Base-by-base conservation (phyloP, 2,888 invertebrate genomes). In the Sicus ferrugineus region DNA sequence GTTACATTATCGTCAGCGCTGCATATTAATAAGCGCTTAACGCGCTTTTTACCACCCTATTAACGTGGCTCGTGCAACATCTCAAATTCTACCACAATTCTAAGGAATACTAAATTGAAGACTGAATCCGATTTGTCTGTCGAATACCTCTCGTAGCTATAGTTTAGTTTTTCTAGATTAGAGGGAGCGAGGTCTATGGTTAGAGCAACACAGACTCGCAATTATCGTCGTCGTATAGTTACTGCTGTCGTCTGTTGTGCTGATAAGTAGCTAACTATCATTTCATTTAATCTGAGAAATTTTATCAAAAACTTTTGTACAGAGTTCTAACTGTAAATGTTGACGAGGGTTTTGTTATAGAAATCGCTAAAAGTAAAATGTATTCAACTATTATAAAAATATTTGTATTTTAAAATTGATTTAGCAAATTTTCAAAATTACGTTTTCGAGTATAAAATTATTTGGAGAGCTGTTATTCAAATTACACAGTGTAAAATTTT, bases 21-120 rank as follows among this genome's bases (percentile, higher is more conserved):
- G 7, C 34, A 34, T 34, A 6, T 52, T 23, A 23, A 11, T 4
- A 52, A 19, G 50, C 50, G 50, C 50, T 52, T 4, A 52, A 6
- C 50, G 21, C 50, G 21, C 50, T 21, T 52, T 52, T 23, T 7
- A 21, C 23, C 50, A 52, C 21, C 34, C 7, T 23, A 9, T 28
- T 56, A 26, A 63, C 56, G 68, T 70, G 67, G 71, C 69, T 70
- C 70, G 70, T 72, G 73, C 68, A 72, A 72, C 73, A 70, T 70
- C 67, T 72, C 68, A 69, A 31, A 65, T 56, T 66, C 67, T 67
- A 61, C 30, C 70, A 74, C 74, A 73, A 74, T 75, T 70, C 68
- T 58, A 68, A 61, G 66, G 73, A 69, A 70, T 70, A 67, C 50
- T 69, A 68, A 73, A 71, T 70, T 54, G 63, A 71, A 70, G 71